Percentiles rank a stretch among this genome's conserved stretches.
phyloP scores from a whole-genome alignment of 2,113 vertebrate species.

The Lophochroa leadbeateri region DNA sequence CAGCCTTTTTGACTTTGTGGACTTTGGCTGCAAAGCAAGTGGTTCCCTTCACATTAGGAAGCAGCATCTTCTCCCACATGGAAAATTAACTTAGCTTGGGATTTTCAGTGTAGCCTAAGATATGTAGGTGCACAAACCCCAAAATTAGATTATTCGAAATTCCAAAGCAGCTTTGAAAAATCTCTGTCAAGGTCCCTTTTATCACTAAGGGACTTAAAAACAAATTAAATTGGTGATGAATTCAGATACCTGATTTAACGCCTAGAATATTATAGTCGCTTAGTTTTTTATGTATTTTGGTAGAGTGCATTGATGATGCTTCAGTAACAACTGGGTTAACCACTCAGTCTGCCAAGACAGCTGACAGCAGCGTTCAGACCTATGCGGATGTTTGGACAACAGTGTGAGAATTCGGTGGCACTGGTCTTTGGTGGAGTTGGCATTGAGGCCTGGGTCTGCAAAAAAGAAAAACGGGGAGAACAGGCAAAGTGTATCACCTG shows the following conservation, averaged over 20 bases:
- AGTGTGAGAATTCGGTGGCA: neutral
- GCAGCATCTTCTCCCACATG: neutral
- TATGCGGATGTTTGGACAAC: neutral
- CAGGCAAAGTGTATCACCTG: neutral
- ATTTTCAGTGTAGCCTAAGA: neutral
- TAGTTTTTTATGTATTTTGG: neutral
- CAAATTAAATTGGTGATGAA: neutral
- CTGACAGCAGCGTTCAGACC: neutral
- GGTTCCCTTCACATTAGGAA: neutral
- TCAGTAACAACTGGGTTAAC: neutral
- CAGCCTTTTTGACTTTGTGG: neutral
- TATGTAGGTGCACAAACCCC: neutral
- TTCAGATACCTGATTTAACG: neutral
- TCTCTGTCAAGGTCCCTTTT: neutral
- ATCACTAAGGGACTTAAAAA: neutral
- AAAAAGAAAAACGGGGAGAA: neutral
- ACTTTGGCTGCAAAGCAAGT: neutral
- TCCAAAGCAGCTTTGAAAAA: slow-evolving; percentile 24
- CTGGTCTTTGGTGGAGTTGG: neutral
- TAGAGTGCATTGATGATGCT: neutral
- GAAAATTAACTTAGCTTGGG: neutral
- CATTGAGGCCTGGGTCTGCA: neutral
- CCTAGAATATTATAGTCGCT: neutral
- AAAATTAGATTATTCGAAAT: slow-evolving; percentile 23
- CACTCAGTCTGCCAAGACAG: neutral